Percentiles rank a stretch among this genome's conserved stretches.
These are phyloP conservation scores for Caligus rogercresseyi DNA, from an alignment of 1,140 invertebrate genomes.

Conservation along the genomic window DNA sequence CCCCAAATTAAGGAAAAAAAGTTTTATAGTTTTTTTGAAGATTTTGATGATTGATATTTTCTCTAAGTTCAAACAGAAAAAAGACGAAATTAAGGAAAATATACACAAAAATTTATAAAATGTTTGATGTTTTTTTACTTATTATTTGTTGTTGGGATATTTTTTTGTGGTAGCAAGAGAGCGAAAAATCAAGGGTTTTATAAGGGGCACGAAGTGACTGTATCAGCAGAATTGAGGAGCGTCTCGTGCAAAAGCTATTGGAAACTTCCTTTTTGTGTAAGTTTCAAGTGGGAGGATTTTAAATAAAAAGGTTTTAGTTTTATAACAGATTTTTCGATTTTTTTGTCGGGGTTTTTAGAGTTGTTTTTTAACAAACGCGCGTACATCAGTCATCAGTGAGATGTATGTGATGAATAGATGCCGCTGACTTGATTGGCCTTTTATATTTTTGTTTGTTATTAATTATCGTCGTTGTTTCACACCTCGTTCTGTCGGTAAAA, in stretches of 20 bases:
- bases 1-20: too few relatives aligned
- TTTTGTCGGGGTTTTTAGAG: not conserved
- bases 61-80: not conserved
- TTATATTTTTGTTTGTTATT: not conserved
- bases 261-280: not conserved
- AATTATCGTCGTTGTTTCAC: too few relatives aligned
- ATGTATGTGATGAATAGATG: not conserved
- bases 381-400: not conserved
- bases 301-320: not conserved
- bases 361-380: not conserved
- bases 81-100: not conserved
- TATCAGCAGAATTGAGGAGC: not conserved
- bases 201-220: too few relatives aligned
- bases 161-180: not conserved
- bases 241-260: not conserved
- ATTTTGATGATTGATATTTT: conserved; percentile 4
- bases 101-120: not conserved
- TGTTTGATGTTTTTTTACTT: not conserved
- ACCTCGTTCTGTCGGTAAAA: not conserved
- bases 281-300: not conserved
- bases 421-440: too few relatives aligned
- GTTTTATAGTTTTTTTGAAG: conserved; percentile 1
- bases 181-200: not conserved
- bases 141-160: not conserved
- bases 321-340: not conserved